Evolutionary conservation across 2,113 vertebrate species (phyloP).

Genomic region (Tachuris rubrigastra): DNA sequence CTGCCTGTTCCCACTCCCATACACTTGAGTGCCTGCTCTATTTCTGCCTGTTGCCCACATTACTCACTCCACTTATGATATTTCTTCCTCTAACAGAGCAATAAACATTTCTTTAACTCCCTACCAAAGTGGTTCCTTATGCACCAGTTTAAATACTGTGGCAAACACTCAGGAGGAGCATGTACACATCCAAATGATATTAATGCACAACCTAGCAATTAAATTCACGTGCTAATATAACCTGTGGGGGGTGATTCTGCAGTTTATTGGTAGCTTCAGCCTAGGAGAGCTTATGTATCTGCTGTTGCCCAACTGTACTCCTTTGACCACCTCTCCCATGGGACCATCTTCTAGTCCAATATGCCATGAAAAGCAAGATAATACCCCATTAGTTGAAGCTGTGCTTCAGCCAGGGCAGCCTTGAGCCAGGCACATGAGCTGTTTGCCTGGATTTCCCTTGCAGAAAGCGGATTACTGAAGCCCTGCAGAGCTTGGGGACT

Average conservation of each 20-base stretch:
- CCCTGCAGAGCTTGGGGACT: not conserved
- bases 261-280: not conserved
- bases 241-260: not conserved
- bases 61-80: not conserved
- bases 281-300: not conserved
- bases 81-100: not conserved
- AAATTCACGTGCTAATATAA: not conserved
- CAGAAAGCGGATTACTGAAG: not conserved
- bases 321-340: not conserved
- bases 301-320: not conserved
- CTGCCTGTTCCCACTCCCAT: not conserved
- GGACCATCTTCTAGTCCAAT: not conserved
- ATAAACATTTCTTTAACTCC: not conserved
- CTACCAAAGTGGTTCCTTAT: not conserved
- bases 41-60: not conserved
- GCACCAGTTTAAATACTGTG: not conserved
- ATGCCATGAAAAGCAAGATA: not conserved
- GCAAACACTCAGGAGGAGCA: not conserved
- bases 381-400: not conserved
- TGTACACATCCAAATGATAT: not conserved
- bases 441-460: not conserved
- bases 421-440: not conserved
- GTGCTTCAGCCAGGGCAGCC: not conserved
- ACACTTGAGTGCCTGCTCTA: not conserved
- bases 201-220: not conserved